A percentile compares a stretch with the other conserved stretches of the same genome.
Evolutionary conservation across 2,888 invertebrate genomes (phyloP).

Genomic region (Tetanocera ferruginea): DNA sequence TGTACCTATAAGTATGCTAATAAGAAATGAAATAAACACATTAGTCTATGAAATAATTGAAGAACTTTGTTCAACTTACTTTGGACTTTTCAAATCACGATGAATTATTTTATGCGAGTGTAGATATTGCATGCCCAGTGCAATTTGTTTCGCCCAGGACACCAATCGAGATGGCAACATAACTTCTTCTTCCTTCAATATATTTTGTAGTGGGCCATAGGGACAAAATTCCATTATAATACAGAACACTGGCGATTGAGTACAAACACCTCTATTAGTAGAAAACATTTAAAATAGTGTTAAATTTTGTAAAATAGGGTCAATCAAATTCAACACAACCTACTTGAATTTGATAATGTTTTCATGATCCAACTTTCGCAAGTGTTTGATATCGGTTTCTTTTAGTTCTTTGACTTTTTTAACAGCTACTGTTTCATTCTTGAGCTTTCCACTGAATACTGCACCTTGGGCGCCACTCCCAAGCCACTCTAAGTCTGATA

Average conservation of each 20-base stretch:
- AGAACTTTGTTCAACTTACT: slow-evolving; percentile 77
- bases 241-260: slow-evolving; percentile 90
- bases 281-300: slow-evolving; percentile 25
- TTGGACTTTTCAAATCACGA: slow-evolving; percentile 98
- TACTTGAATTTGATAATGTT: slow-evolving; percentile 85
- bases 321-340: slow-evolving; percentile 48
- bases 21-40: slow-evolving; percentile 51
- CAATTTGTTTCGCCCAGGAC: slow-evolving; percentile 96
- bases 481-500: slow-evolving; percentile 89
- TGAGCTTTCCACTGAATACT: slow-evolving; percentile 89
- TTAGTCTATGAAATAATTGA: not conserved
- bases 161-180: slow-evolving; percentile 89
- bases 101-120: slow-evolving; percentile 98
- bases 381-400: slow-evolving; percentile 93
- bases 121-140: slow-evolving; percentile 95
- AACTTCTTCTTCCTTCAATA: slow-evolving; percentile 85
- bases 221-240: slow-evolving; percentile 99
- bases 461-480: slow-evolving; percentile 97
- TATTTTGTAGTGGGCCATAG: slow-evolving; percentile 93
- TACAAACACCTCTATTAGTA: slow-evolving; percentile 87
- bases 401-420: slow-evolving; percentile 94
- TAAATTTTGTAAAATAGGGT: not conserved
- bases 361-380: slow-evolving; percentile 93
- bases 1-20: slow-evolving; percentile 86
- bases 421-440: slow-evolving; percentile 90